Conservation (phyloP, 2,888 invertebrate species). For the Drosophila formosana region DNA sequence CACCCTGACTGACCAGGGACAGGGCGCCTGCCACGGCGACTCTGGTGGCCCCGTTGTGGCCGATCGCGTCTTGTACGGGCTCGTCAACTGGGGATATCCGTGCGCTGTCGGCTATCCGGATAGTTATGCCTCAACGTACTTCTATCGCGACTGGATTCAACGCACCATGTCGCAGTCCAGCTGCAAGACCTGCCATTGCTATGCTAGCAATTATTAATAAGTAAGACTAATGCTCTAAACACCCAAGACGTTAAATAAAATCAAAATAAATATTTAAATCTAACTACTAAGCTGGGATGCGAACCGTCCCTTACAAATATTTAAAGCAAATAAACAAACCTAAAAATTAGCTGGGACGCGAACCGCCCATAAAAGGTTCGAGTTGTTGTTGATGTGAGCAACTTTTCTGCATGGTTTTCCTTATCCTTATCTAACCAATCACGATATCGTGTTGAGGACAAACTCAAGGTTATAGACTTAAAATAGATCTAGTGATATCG, state of each 20-base stretch:
- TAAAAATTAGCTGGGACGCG: not conserved
- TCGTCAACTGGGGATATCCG: slow-evolving; percentile 83
- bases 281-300: not conserved
- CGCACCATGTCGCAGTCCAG: slow-evolving; percentile 31
- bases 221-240: not conserved
- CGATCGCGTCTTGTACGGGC: slow-evolving; percentile 72
- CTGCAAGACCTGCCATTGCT: slow-evolving; percentile 71
- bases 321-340: not conserved
- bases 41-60: slow-evolving; percentile 81
- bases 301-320: not conserved
- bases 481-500: not conserved
- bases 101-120: slow-evolving; percentile 82
- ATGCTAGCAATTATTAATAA: slow-evolving; percentile 71
- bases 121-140: slow-evolving; percentile 72
- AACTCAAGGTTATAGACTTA: not conserved
- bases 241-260: not conserved
- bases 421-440: not conserved
- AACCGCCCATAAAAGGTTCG: not conserved
- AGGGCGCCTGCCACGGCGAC: slow-evolving; percentile 85
- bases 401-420: not conserved
- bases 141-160: slow-evolving; percentile 78
- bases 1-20: slow-evolving; percentile 86
- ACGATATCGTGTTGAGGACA: not conserved
- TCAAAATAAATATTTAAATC: not conserved
- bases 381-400: not conserved